Base-by-base conservation (phyloP, 2,797 vertebrate species). In the Acrocephalus scirpaceus region DNA sequence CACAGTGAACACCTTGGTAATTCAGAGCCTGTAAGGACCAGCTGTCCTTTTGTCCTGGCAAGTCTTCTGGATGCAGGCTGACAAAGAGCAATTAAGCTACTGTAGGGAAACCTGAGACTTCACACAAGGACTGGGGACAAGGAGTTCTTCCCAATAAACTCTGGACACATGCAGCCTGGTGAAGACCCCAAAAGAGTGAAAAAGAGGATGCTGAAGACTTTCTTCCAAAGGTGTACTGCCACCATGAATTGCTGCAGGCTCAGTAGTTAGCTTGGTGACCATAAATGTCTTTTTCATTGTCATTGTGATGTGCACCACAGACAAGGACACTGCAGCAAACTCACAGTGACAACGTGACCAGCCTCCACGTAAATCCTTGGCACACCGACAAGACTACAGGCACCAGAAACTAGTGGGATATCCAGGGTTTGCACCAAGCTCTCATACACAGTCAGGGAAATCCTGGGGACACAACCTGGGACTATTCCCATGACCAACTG, bases 261-360 rank as follows among this genome's bases (percentile, higher is more conserved):
- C 42, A 7, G n/a, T 2, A 45, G 29, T 20, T 48, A 53, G 25
- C 23, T 18, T 74, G 53, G 56, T 38, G 47, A 36, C 73, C 69
- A 50, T 26, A 27, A 70, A 50, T 8, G 40, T 13, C 62, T 50
- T 66, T 77, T 42, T 38, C 70, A 10, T 5, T 57, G 42, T 81
- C 89, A 42, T 2, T 44, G 61, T 29, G 27, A 65, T 20, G 66
- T 32, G 42, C 54, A 27, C 26, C 67, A 38, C 7, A n/a, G 65
- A 71, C 74, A 91, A 92, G 89, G 87, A 91, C 74, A 86, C 62
- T 73, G 87, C 70, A 85, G 84, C 84, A 91, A 80, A 61, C 47
- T 60, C 78, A 36, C 36, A 27, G 50, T 2, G 77, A 64, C 44
- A 64, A 78, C 0, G 16, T 9, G 45, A 83, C 9, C 86, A 80